Percentiles rank a stretch among this genome's conserved stretches.
Conservation (phyloP, 2,888 invertebrate species). For the Helicoverpa assulta region DNA sequence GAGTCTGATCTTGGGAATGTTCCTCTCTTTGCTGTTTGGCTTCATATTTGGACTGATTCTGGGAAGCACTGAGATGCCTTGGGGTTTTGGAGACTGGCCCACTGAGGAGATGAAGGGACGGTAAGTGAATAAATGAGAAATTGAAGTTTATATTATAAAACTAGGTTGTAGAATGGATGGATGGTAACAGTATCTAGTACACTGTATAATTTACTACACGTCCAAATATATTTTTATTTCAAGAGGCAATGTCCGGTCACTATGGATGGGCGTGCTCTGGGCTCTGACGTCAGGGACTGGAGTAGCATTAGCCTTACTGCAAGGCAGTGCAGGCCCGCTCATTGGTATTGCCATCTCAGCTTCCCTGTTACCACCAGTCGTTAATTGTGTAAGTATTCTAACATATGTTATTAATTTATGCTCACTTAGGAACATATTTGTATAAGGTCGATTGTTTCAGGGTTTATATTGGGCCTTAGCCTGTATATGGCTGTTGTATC, state of each 20-base stretch:
- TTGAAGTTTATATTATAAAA: too few relatives aligned
- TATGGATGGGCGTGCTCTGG: slow-evolving; percentile 94
- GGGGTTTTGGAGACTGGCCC: slow-evolving; percentile 94
- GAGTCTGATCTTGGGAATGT: slow-evolving; percentile 92
- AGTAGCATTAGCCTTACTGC: slow-evolving; percentile 95
- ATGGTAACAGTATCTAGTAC: too few relatives aligned
- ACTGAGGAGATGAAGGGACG: slow-evolving; percentile 95
- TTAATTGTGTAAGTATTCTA: slow-evolving; percentile 93
- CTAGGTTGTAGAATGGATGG: too few relatives aligned
- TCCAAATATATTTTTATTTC: too few relatives aligned
- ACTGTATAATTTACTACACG: too few relatives aligned
- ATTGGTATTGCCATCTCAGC: slow-evolving; percentile 98
- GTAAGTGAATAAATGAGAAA: slow-evolving; percentile 72
- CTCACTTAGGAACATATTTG: background rate
- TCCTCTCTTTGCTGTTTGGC: slow-evolving; percentile 94
- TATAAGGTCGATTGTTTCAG: slow-evolving; percentile 74
- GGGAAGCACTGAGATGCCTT: slow-evolving; percentile 93
- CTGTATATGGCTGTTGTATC: slow-evolving; percentile 93
- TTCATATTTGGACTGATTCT: slow-evolving; percentile 94
- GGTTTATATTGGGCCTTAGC: slow-evolving; percentile 94
- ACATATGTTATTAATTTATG: slow-evolving; percentile 45
- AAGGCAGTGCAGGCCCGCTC: slow-evolving; percentile 95
- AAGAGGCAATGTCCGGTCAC: slow-evolving; percentile 92
- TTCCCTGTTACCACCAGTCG: slow-evolving; percentile 95
- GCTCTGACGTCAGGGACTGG: slow-evolving; percentile 94